phyloP scores from a whole-genome alignment of 2,888 invertebrate genomes.

The Electrophaes corylata region DNA sequence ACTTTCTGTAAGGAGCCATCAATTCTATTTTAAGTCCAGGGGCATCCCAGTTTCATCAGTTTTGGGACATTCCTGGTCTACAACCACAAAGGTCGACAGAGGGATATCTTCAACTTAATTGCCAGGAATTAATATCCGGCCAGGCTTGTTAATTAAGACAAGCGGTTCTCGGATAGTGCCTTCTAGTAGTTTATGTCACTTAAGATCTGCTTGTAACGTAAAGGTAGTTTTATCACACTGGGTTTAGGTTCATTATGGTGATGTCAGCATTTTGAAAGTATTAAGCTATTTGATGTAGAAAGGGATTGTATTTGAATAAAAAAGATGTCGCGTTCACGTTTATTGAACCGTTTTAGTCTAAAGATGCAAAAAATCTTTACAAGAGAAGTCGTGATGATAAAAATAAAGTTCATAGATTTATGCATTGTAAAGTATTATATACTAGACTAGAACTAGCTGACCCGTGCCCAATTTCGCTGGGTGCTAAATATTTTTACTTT shows the following conservation, averaged over 20 bases:
- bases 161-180: conserved; percentile 45
- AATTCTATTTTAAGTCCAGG: conserved; percentile 16
- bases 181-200: neutral
- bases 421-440: too few relatives aligned
- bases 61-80: conserved; percentile 30
- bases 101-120: conserved; percentile 54
- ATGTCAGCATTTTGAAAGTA: neutral
- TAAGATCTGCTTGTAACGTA: neutral
- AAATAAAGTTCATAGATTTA: too few relatives aligned
- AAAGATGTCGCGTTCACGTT: too few relatives aligned
- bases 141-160: conserved; percentile 60
- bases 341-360: too few relatives aligned
- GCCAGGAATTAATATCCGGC: conserved; percentile 63
- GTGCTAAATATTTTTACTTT: too few relatives aligned
- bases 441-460: too few relatives aligned
- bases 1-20: conserved; percentile 5
- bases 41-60: conserved; percentile 23
- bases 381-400: too few relatives aligned
- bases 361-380: too few relatives aligned
- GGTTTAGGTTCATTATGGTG: neutral
- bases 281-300: neutral
- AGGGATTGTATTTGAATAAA: neutral
- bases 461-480: too few relatives aligned
- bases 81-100: conserved; percentile 45
- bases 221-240: neutral